Conservation (phyloP, 2,797 vertebrate species). For the Alectoris magna region DNA sequence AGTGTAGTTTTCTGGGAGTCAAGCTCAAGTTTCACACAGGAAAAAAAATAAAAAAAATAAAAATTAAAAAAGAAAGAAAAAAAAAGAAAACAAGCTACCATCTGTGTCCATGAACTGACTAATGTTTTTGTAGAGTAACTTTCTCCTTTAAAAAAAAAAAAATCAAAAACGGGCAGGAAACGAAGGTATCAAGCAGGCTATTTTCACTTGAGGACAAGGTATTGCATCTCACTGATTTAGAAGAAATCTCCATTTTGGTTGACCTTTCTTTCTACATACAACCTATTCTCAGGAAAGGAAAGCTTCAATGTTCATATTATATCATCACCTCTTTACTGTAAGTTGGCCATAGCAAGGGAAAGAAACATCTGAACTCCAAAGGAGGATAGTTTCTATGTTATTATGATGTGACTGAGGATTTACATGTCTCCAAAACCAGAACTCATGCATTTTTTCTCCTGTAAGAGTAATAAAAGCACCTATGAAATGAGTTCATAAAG, state of each 20-base stretch:
- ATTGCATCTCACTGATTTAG: not conserved
- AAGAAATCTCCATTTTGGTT: not conserved
- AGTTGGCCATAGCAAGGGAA: not conserved
- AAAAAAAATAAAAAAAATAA: not conserved
- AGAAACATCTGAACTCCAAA: not conserved
- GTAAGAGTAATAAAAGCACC: not conserved
- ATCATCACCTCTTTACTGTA: not conserved
- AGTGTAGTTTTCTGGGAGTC: not conserved
- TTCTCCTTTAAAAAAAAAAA: not conserved
- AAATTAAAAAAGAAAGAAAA: not conserved
- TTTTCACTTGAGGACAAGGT: not conserved
- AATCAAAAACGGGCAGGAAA: not conserved
- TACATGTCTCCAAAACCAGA: not conserved
- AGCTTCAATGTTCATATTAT: not conserved
- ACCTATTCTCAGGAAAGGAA: not conserved
- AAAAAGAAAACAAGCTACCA: not conserved
- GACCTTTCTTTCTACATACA: not conserved
- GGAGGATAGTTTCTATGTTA: not conserved
- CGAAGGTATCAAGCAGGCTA: not conserved
- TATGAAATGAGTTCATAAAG: rapidly evolving
- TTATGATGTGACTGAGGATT: not conserved
- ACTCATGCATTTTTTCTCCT: not conserved
- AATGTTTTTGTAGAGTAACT: not conserved
- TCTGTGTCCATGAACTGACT: not conserved
- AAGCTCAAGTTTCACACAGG: not conserved